Conservation (phyloP, 1,140 invertebrate genomes). For the Drosophila miranda region DNA sequence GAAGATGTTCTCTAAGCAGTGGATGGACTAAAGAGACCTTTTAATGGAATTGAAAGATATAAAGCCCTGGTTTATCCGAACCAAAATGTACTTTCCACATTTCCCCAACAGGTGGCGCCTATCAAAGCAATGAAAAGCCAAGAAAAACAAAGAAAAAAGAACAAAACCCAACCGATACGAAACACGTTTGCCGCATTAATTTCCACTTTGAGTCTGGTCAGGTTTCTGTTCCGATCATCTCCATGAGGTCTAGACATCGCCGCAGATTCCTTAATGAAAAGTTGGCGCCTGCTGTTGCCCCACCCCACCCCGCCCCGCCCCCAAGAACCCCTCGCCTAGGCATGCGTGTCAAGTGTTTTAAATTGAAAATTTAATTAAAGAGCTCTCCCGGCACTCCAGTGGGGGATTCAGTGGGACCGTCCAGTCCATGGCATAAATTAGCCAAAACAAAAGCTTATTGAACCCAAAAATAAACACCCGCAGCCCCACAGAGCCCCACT, state of each 20-base stretch:
- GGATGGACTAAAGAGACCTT: too few relatives aligned
- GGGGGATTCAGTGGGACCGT: conserved; percentile 1
- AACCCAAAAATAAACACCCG: conserved; percentile 38
- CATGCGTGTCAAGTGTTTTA: conserved; percentile 60
- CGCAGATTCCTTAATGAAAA: conserved; percentile 64
- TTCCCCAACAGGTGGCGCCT: conserved; percentile 53
- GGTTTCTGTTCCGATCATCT: conserved; percentile 34
- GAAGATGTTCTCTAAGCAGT: too few relatives aligned
- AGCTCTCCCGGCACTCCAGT: conserved; percentile 29
- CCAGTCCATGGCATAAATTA: conserved; percentile 55
- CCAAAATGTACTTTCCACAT: conserved; percentile 20
- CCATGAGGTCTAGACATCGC: conserved; percentile 40
- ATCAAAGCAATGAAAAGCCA: background rate
- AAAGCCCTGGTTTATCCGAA: too few relatives aligned
- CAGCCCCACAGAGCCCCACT: conserved; percentile 22
- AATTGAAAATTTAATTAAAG: conserved; percentile 77
- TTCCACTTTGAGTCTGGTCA: conserved; percentile 65
- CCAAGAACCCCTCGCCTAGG: background rate
- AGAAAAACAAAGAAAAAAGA: too few relatives aligned
- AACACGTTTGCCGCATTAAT: conserved; percentile 72
- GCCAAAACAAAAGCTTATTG: conserved; percentile 69
- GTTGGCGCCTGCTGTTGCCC: conserved; percentile 53
- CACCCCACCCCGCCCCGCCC: background rate
- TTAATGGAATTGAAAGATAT: too few relatives aligned
- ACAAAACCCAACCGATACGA: conserved; percentile 31